phyloP scores from a whole-genome alignment of 2,113 vertebrate species.

The Plotosus lineatus region DNA sequence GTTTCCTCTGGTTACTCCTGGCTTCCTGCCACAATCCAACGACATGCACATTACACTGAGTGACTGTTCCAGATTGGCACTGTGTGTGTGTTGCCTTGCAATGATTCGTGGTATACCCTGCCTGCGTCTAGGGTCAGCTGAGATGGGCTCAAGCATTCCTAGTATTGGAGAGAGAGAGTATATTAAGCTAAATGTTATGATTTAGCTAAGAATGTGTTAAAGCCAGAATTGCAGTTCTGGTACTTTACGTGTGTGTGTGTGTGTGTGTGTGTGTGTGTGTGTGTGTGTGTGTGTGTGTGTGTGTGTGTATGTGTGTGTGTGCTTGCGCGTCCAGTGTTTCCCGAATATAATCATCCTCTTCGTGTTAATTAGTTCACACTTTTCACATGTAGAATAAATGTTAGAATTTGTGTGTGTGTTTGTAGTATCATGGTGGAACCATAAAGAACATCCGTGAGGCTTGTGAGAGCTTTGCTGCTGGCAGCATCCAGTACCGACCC shows the following conservation, averaged over 20 bases:
- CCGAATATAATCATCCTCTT: not conserved
- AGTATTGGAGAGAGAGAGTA: too few relatives aligned
- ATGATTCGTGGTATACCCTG: too few relatives aligned
- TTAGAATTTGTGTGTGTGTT: not conserved
- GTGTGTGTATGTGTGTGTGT: too few relatives aligned
- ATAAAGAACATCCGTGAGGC: slow-evolving; percentile 93
- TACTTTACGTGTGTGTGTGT: not conserved
- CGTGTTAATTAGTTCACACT: not conserved
- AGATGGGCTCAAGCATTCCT: too few relatives aligned
- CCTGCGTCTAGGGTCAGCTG: too few relatives aligned
- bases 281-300: not conserved
- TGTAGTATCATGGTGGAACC: slow-evolving; percentile 87
- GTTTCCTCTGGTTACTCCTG: too few relatives aligned
- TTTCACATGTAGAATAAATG: not conserved
- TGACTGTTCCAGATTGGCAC: too few relatives aligned
- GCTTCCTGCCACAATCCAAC: too few relatives aligned
- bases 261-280: not conserved
- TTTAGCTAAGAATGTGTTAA: not conserved
- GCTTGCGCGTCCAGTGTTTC: too few relatives aligned
- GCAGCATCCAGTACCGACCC: slow-evolving; percentile 92
- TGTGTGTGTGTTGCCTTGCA: too few relatives aligned
- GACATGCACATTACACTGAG: too few relatives aligned
- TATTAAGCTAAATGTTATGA: too few relatives aligned
- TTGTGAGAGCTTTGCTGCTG: slow-evolving; percentile 88
- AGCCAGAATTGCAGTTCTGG: not conserved